A percentile compares a stretch with the other conserved stretches of the same genome.
These are phyloP conservation scores for Coendou prehensilis DNA, from an alignment of 2,797 vertebrate species.

Conservation along the genomic window DNA sequence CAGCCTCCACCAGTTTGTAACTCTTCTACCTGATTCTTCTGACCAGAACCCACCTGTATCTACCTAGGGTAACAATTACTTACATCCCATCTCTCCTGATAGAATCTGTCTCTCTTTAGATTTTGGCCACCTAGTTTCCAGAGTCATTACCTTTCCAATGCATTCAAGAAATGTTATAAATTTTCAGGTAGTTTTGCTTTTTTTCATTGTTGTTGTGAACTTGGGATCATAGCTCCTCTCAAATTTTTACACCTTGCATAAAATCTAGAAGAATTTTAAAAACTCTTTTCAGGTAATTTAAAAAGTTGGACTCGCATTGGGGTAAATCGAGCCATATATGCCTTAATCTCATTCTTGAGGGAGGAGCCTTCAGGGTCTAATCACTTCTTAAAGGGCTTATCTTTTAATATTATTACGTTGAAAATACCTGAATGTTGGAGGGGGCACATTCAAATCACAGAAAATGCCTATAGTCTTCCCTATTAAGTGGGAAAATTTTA, in stretches of 20 bases:
- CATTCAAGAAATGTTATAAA: neutral
- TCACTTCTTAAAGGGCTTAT: neutral
- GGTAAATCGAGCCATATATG: too few species aligned
- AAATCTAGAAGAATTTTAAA: neutral
- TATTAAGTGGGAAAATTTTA: neutral
- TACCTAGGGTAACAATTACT: neutral
- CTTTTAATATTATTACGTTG: neutral
- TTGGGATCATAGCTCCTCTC: neutral
- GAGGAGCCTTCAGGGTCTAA: neutral
- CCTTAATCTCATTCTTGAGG: neutral
- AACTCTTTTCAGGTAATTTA: neutral
- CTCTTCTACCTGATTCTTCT: neutral
- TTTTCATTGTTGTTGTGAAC: neutral
- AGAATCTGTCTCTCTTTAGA: neutral
- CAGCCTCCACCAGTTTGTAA: neutral
- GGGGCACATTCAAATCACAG: neutral
- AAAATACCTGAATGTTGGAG: neutral
- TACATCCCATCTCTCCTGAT: neutral
- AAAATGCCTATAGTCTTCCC: neutral
- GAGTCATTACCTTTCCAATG: neutral
- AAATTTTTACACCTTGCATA: neutral
- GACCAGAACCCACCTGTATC: neutral
- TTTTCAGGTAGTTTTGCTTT: neutral
- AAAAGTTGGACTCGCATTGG: neutral
- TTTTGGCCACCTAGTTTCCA: neutral